Evolutionary conservation across 1,140 invertebrate genomes (phyloP).

Genomic region (Chrysoperla carnea): DNA sequence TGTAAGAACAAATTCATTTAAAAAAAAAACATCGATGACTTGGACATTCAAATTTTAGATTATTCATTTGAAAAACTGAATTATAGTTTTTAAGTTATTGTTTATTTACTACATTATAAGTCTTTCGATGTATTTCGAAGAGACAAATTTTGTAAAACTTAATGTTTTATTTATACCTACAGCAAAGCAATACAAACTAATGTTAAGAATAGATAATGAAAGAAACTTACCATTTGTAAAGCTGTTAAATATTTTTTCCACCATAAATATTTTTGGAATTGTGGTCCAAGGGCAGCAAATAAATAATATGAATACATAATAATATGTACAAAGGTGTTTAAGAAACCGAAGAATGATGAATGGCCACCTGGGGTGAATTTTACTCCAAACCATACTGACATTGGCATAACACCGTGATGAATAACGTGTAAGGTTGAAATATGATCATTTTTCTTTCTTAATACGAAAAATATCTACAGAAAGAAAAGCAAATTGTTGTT

Average conservation of each 20-base stretch:
- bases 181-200: too few species aligned
- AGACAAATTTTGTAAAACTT: too few species aligned
- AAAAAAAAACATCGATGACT: too few species aligned
- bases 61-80: too few species aligned
- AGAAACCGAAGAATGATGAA: constrained; percentile 62
- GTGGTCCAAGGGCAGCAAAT: constrained; percentile 67
- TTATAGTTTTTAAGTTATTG: too few species aligned
- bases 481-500: constrained; percentile 2
- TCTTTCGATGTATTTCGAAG: too few species aligned
- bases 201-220: too few species aligned
- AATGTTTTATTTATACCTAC: too few species aligned
- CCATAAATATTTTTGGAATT: constrained; percentile 69
- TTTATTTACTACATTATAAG: too few species aligned
- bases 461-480: constrained; percentile 77
- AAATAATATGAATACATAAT: constrained; percentile 82
- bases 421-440: constrained; percentile 88
- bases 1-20: too few species aligned
- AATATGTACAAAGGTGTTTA: constrained; percentile 76
- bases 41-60: too few species aligned
- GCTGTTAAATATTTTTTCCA: constrained; percentile 85
- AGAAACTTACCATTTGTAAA: constrained; percentile 55
- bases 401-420: constrained; percentile 91
- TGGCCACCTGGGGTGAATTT: constrained; percentile 82
- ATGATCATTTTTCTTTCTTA: constrained; percentile 85
- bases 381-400: constrained; percentile 92